phyloP scores from a whole-genome alignment of 2,797 vertebrate genomes.

The Pantherophis alleghaniensis region DNA sequence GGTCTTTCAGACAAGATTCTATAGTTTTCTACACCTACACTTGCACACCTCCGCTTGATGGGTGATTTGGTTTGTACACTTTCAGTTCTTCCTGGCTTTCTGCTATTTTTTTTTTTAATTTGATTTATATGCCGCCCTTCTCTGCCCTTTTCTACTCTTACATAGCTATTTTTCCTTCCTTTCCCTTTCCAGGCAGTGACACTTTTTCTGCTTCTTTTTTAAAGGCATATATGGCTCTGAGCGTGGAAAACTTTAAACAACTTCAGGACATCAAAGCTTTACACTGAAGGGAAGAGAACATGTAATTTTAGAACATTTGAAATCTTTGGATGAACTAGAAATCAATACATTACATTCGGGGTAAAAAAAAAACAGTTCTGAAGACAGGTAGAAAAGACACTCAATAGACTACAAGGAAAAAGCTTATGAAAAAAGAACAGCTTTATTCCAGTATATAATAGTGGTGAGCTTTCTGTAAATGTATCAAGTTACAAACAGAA shows the following conservation, averaged over 20 bases:
- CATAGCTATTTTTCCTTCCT: not conserved
- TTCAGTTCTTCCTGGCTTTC: not conserved
- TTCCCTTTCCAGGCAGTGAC: not conserved
- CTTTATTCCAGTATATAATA: slow-evolving; percentile 35
- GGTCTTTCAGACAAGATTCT: not conserved
- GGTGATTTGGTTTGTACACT: not conserved
- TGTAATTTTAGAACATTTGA: not conserved
- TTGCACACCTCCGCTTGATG: not conserved
- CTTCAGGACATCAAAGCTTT: not conserved
- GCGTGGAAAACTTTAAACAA: not conserved
- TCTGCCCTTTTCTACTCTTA: not conserved
- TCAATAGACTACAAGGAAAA: not conserved
- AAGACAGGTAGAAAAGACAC: not conserved
- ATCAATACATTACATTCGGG: not conserved
- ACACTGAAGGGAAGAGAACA: not conserved
- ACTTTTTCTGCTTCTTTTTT: not conserved
- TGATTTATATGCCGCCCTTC: too few species aligned
- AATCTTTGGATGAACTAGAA: slow-evolving; percentile 35
- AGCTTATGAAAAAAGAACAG: slow-evolving; percentile 19
- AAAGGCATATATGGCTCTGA: not conserved
- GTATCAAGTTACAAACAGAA: slow-evolving; percentile 5
- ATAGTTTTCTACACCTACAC: not conserved
- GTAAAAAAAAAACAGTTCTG: not conserved
- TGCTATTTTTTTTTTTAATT: not conserved
- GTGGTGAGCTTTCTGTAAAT: not conserved